Conservation (phyloP, 2,113 vertebrate genomes). For the Podilymbus podiceps region DNA sequence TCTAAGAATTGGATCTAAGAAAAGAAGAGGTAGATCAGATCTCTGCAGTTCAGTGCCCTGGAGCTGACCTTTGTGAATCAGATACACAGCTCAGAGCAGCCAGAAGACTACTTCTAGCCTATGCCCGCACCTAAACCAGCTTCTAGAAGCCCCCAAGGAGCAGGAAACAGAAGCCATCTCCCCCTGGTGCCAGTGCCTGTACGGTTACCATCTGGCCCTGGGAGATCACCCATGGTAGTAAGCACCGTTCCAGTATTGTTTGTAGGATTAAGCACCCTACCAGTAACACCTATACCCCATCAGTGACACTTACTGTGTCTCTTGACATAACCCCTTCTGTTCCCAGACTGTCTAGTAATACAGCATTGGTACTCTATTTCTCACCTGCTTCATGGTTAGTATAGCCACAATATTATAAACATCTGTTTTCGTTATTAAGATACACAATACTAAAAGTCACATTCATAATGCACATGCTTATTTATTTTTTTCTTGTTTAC, state of each 20-base stretch:
- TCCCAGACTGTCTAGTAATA: constrained; percentile 8
- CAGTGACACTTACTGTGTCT: not conserved
- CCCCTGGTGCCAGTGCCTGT: not conserved
- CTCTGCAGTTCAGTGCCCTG: not conserved
- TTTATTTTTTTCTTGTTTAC: constrained; percentile 13
- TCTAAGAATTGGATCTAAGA: not conserved
- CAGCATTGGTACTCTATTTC: constrained; percentile 34
- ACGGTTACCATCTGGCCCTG: not conserved
- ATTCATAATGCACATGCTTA: constrained; percentile 1
- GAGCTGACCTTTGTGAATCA: not conserved
- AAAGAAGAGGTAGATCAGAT: not conserved
- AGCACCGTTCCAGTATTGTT: not conserved
- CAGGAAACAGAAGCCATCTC: not conserved
- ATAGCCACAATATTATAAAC: constrained; percentile 14
- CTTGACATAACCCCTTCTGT: constrained; percentile 37
- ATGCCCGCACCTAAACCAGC: not conserved
- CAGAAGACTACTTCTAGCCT: not conserved
- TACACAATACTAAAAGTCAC: not conserved
- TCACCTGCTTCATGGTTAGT: constrained; percentile 8
- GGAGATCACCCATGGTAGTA: not conserved
- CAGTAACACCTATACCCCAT: not conserved
- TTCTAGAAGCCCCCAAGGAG: not conserved
- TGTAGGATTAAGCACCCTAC: constrained; percentile 12
- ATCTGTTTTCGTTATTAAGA: not conserved
- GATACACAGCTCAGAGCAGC: not conserved